Evolutionary conservation across 2,797 vertebrate species (phyloP).

Genomic region (Karalla daura): DNA sequence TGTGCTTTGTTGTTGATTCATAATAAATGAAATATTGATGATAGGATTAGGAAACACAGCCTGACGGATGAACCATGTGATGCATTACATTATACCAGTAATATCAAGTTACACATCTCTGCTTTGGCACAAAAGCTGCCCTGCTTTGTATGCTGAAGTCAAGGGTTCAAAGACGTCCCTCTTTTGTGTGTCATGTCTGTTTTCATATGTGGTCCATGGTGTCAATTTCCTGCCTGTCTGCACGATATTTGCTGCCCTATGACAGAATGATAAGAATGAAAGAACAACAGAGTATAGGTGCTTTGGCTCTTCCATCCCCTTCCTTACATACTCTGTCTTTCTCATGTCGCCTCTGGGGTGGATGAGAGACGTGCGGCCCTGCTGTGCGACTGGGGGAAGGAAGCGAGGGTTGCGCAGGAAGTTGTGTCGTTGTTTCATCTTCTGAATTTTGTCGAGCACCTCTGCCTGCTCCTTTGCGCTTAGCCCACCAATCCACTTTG

Average conservation of each 20-base stretch:
- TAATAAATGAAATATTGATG: background rate
- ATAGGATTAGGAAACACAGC: background rate
- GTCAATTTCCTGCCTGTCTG: background rate
- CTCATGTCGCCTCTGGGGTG: conserved; percentile 67
- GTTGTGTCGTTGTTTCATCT: conserved; percentile 75
- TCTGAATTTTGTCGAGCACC: conserved; percentile 70
- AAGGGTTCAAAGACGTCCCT: too few species aligned
- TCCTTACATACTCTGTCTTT: conserved; percentile 38
- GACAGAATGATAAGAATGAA: conserved; percentile 7
- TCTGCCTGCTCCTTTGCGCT: conserved; percentile 58
- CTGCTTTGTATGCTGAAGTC: conserved; percentile 5
- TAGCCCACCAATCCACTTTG: conserved; percentile 66
- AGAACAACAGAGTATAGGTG: conserved; percentile 48
- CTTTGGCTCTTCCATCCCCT: conserved; percentile 70
- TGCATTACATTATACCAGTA: conserved; percentile 1
- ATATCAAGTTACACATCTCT: conserved; percentile 38
- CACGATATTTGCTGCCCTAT: background rate
- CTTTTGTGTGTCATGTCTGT: too few species aligned
- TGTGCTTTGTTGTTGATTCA: too few species aligned
- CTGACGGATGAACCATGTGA: background rate
- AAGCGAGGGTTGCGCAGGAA: conserved; percentile 93
- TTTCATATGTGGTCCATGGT: conserved; percentile 1
- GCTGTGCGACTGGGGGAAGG: conserved; percentile 80
- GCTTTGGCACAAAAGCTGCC: conserved; percentile 37
- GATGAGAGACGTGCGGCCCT: conserved; percentile 86